Conservation (phyloP, 53 echinoderm and acorn worm genomes). For the Paracentrotus lividus region DNA sequence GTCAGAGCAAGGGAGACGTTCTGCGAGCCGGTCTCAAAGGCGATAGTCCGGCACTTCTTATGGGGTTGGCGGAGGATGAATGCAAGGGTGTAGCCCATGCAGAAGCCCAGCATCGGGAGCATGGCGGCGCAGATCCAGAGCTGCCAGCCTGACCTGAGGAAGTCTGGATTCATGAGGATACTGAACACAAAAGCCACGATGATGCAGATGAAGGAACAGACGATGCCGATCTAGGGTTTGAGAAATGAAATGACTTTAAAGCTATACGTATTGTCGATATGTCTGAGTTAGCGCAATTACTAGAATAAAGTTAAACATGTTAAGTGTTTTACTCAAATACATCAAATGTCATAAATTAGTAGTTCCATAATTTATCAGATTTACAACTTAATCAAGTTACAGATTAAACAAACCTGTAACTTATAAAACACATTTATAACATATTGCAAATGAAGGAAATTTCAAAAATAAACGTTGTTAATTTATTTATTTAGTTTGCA, state of each 20-base stretch:
- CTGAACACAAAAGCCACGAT: constrained; percentile 55
- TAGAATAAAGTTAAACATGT: too few relatives aligned
- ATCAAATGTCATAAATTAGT: too few relatives aligned
- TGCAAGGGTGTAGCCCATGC: constrained; percentile 77
- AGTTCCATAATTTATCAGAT: too few relatives aligned
- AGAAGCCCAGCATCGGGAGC: constrained; percentile 72
- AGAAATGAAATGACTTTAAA: neutral
- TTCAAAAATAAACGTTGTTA: too few relatives aligned
- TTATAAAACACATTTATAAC: too few relatives aligned
- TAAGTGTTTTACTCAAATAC: too few relatives aligned
- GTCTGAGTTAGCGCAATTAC: too few relatives aligned
- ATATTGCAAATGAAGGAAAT: too few relatives aligned
- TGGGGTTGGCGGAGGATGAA: constrained; percentile 76
- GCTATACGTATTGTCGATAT: too few relatives aligned
- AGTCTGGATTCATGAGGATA: constrained; percentile 78
- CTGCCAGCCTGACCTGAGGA: constrained; percentile 78
- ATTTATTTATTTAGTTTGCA: too few relatives aligned
- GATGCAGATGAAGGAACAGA: constrained; percentile 52
- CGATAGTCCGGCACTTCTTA: constrained; percentile 85
- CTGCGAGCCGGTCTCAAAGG: constrained; percentile 87
- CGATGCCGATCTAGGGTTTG: constrained; percentile 23
- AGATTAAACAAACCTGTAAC: too few relatives aligned
- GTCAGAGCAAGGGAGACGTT: constrained; percentile 84
- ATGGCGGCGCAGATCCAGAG: constrained; percentile 76
- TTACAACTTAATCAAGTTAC: too few relatives aligned